A percentile compares a stretch with the other conserved stretches of the same genome.
Evolutionary conservation across 2,113 vertebrate genomes (phyloP).

Genomic region (Caracal caracal): DNA sequence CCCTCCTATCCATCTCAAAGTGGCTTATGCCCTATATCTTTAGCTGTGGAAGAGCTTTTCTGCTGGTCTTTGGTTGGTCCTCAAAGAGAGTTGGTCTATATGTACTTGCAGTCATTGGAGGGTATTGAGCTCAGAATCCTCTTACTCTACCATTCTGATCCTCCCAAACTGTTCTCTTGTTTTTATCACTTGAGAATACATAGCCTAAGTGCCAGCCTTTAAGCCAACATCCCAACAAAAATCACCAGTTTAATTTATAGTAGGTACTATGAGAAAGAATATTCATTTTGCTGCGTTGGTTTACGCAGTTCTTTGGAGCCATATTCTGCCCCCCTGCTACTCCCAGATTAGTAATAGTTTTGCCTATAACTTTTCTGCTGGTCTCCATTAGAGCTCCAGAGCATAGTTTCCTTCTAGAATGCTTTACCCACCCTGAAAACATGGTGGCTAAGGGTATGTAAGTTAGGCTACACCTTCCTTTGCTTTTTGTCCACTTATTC

Average conservation of each 20-base stretch:
- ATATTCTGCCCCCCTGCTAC: neutral
- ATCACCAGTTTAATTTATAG: neutral
- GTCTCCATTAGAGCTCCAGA: neutral
- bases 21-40: neutral
- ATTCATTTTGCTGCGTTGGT: neutral
- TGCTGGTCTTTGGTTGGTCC: neutral
- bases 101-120: neutral
- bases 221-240: neutral
- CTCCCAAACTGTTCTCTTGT: neutral
- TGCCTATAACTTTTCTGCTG: neutral
- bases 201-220: neutral
- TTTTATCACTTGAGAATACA: slow-evolving; percentile 11
- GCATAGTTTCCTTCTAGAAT: neutral
- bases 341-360: neutral
- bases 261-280: neutral
- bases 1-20: neutral
- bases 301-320: neutral
- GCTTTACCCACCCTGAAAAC: neutral
- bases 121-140: neutral
- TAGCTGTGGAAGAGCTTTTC: neutral
- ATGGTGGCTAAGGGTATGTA: neutral
- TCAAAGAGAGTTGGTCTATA: neutral
- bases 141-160: neutral
- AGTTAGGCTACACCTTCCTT: neutral
- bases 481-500: neutral